A percentile compares a stretch with the other conserved stretches of the same genome.
Conservation (phyloP, 2,888 invertebrate genomes). For the Eutolmus rufibarbis region DNA sequence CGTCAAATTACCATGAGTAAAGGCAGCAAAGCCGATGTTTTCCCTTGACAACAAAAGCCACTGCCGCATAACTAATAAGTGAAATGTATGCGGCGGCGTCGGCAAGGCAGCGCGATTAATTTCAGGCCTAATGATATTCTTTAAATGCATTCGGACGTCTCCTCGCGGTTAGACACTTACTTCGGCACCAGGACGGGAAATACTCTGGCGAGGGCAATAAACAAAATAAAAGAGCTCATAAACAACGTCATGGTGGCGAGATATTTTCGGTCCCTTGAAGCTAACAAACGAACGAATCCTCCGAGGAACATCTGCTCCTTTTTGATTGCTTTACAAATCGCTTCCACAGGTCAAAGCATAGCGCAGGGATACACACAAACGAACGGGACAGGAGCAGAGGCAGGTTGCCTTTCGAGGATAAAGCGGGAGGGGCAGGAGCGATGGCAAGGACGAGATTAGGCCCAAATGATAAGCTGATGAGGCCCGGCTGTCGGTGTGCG, state of each 20-base stretch:
- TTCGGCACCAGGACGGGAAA: not conserved
- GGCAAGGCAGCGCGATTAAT: not conserved
- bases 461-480: not conserved
- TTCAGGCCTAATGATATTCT: not conserved
- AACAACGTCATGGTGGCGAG: conserved; percentile 23
- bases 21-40: not conserved
- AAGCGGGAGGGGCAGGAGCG: not conserved
- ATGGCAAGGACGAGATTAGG: not conserved
- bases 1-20: not conserved
- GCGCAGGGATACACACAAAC: not conserved
- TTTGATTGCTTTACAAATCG: conserved; percentile 33
- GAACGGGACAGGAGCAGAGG: not conserved
- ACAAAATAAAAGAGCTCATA: conserved; percentile 19
- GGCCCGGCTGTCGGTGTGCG: not conserved
- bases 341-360: conserved; percentile 25
- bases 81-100: not conserved
- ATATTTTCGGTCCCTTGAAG: not conserved
- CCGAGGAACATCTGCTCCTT: conserved; percentile 31
- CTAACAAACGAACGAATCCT: conserved; percentile 13
- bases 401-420: not conserved
- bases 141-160: not conserved
- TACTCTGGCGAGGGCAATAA: not conserved
- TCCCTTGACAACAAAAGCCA: not conserved
- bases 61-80: not conserved
- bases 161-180: not conserved